These are phyloP conservation scores for Sylvietta virens DNA, from an alignment of 2,113 vertebrate species.

Conservation along the genomic window DNA sequence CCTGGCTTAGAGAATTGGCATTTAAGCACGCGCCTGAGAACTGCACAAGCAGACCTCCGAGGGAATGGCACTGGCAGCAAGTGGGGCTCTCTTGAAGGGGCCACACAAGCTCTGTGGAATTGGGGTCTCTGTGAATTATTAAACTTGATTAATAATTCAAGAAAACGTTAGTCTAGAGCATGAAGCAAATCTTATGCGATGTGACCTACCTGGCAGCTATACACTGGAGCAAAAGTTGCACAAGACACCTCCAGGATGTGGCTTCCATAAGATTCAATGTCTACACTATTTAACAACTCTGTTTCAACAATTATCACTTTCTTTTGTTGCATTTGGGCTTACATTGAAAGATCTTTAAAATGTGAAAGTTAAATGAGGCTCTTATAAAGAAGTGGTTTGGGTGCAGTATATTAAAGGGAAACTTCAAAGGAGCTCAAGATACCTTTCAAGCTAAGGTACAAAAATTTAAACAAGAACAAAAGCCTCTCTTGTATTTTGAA, in stretches of 20 bases:
- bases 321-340: slow-evolving; percentile 42
- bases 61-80: background rate
- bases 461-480: slow-evolving; percentile 61
- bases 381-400: slow-evolving; percentile 53
- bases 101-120: background rate
- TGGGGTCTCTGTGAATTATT: slow-evolving; percentile 43
- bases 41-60: background rate
- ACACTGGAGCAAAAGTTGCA: background rate
- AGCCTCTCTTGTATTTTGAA: slow-evolving; percentile 64
- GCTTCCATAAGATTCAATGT: background rate
- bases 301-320: slow-evolving; percentile 17
- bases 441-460: slow-evolving; percentile 58
- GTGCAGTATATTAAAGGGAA: slow-evolving; percentile 50
- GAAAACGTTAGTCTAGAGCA: slow-evolving; percentile 16
- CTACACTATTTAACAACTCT: background rate
- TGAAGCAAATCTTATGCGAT: background rate
- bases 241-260: background rate
- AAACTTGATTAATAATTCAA: slow-evolving; percentile 34
- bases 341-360: slow-evolving; percentile 48
- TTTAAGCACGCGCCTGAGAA: background rate
- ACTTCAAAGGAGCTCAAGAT: slow-evolving; percentile 61
- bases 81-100: background rate
- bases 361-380: slow-evolving; percentile 59
- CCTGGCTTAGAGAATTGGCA: background rate
- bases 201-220: slow-evolving; percentile 4